Base-by-base conservation (phyloP, 2,888 invertebrate species). In the Sphaerolaimus hirsutus region DNA sequence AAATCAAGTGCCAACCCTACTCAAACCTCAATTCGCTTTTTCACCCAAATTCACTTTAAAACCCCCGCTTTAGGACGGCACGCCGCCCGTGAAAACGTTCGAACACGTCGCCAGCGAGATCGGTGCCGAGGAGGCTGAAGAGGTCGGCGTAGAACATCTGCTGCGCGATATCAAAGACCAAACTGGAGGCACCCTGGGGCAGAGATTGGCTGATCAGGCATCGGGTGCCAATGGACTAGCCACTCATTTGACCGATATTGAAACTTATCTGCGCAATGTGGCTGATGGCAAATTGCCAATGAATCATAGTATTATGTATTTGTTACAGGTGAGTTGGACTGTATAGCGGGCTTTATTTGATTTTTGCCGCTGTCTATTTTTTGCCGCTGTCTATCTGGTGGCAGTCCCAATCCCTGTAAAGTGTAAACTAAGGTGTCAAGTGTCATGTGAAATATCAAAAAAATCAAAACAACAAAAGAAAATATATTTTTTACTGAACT, bases 81-180 rank as follows among this genome's bases (percentile, higher is more conserved):
- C 91, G 24, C 93, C 97, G 12, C 91, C 97, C 4, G 80, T 83
- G 17, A 89, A 93, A 66, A 97, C 97, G 5, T 99, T 97, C 70
- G 93, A 97, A 64, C 97, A 99, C 70, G 87, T 99, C 19, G 81
- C 91, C 10, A 93, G 93, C 71, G 97, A 97, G 74, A 99, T 99
- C 62, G 97, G 93, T 4, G 97, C 97, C 2, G 97, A 99, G 64
- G 97, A 99, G 66, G 97, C 97, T 0, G 97, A 99, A 64, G 97
- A 99, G 72, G 97, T 99, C 19, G 97, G 97, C 17, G 97, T 99
- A 0, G 97, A 99, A 66, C 97, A 99, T 73, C 72, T 99, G 49
- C 69, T 99, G 42, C 75, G 93, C 37, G 67, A 67, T 50, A 68
- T 68, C 48, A 66, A 68, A 66, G 89, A 91, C 62, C 89, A 89